Conservation (phyloP, 2,888 invertebrate genomes). For the Bellardia bayeri region DNA sequence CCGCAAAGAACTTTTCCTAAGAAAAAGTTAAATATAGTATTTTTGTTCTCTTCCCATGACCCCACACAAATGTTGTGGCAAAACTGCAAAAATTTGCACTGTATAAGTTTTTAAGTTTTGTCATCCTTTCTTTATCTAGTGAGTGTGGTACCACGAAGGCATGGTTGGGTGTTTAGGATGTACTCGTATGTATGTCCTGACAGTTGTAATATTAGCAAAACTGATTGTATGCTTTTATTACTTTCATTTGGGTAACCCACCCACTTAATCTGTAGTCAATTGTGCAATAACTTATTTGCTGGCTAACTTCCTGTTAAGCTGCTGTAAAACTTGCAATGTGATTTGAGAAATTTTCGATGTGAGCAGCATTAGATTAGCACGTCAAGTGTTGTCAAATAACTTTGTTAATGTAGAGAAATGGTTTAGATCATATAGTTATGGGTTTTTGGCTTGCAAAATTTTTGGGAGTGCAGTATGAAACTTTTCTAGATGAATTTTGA, state of each 20-base stretch:
- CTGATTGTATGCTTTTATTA: background rate
- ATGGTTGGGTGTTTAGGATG: slow-evolving; percentile 9
- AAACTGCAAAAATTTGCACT: slow-evolving; percentile 7
- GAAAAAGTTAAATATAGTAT: background rate
- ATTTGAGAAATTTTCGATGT: background rate
- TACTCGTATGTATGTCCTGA: background rate
- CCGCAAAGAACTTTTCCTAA: slow-evolving; percentile 20
- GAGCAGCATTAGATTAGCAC: background rate
- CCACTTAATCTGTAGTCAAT: slow-evolving; percentile 25
- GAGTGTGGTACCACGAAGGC: background rate
- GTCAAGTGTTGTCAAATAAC: background rate
- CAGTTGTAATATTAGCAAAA: background rate
- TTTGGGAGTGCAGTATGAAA: no score
- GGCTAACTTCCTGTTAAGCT: slow-evolving; percentile 5
- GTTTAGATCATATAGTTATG: no score
- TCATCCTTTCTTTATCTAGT: background rate
- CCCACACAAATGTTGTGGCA: background rate
- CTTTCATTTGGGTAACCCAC: slow-evolving; percentile 2
- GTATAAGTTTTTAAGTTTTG: slow-evolving; percentile 13
- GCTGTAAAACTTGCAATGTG: slow-evolving; percentile 6
- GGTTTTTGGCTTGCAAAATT: no score
- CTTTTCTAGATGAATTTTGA: no score
- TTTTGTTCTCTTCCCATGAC: background rate
- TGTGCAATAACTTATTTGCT: slow-evolving; percentile 13
- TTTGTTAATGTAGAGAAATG: background rate